Evolutionary conservation across 2,888 invertebrate species (phyloP).

Genomic region (Plebejus argus): DNA sequence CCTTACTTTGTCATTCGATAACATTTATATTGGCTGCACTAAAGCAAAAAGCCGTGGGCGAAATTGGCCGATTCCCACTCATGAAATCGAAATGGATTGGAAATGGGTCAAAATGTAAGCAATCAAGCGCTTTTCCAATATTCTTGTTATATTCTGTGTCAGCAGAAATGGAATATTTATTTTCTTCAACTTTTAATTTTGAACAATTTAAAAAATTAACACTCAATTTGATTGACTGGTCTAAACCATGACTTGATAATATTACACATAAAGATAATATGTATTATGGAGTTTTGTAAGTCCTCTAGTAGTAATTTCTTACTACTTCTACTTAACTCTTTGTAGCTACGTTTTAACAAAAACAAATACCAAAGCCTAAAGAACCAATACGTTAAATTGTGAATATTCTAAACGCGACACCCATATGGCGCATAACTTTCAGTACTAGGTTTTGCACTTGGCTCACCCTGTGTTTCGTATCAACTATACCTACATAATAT

Average conservation of each 20-base stretch:
- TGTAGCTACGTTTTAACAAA: background rate
- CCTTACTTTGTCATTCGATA: background rate
- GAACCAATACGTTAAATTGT: background rate
- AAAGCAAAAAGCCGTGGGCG: background rate
- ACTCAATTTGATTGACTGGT: background rate
- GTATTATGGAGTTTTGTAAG: too few species aligned
- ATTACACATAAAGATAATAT: too few species aligned
- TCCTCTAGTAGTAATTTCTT: too few species aligned
- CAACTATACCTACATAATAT: background rate
- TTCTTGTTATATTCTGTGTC: background rate
- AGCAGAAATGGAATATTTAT: background rate
- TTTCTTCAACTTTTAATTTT: background rate
- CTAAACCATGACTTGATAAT: too few species aligned
- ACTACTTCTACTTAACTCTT: too few species aligned
- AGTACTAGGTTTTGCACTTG: constrained; percentile 63
- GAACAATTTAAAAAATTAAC: background rate
- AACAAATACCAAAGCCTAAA: background rate
- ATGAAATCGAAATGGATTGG: constrained; percentile 18
- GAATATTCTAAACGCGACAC: background rate
- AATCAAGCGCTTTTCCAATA: constrained; percentile 13
- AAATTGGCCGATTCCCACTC: background rate
- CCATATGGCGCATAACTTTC: constrained; percentile 46
- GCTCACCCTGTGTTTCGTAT: constrained; percentile 35
- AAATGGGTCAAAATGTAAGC: constrained; percentile 14
- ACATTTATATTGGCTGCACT: background rate